These are phyloP conservation scores for Meiosimyza platycephala DNA, from an alignment of 2,888 invertebrate species.

Conservation along the genomic window DNA sequence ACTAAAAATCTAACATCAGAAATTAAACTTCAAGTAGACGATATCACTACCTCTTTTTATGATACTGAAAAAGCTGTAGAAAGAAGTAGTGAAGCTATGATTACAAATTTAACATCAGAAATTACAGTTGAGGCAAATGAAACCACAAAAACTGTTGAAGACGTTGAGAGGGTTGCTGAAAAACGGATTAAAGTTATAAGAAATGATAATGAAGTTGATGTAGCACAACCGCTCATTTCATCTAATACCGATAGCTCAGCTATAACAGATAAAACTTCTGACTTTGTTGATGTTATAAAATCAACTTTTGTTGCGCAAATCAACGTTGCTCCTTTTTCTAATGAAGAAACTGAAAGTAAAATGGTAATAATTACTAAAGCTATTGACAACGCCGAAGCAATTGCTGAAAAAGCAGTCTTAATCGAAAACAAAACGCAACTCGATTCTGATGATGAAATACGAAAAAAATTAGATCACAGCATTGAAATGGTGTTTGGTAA, in stretches of 20 bases:
- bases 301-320: not conserved
- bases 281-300: no score
- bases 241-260: not conserved
- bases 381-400: not conserved
- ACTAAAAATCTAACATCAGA: not conserved
- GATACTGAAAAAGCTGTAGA: not conserved
- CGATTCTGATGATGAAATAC: conserved; percentile 8
- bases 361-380: not conserved
- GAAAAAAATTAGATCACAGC: conserved; percentile 8
- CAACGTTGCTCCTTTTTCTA: not conserved
- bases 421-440: not conserved
- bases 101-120: not conserved
- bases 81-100: not conserved
- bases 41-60: no score
- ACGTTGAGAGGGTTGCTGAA: no score
- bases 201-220: not conserved
- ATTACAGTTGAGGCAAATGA: not conserved
- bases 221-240: not conserved
- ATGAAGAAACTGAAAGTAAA: not conserved
- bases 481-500: conserved; percentile 17
- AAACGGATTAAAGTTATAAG: not conserved
- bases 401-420: not conserved
- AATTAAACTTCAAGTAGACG: no score
- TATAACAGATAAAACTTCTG: not conserved
- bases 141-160: not conserved